These are phyloP conservation scores for Prosapia bicincta DNA, from an alignment of 2,888 invertebrate genomes.

Conservation along the genomic window DNA sequence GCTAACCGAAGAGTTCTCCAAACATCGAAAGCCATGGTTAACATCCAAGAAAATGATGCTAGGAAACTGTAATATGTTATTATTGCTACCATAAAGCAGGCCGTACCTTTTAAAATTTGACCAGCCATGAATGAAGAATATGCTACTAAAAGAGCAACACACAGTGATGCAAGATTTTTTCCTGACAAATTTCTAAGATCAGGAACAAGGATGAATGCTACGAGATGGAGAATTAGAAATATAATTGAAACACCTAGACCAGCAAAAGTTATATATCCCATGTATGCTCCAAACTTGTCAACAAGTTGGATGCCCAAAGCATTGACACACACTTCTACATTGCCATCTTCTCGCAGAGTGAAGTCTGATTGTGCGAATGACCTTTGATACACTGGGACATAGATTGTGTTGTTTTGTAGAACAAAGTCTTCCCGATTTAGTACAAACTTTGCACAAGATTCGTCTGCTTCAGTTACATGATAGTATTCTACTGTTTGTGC, in stretches of 20 bases:
- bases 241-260: constrained; percentile 50
- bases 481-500: constrained; percentile 32
- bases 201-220: constrained; percentile 48
- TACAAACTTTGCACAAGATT: constrained; percentile 44
- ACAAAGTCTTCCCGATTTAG: constrained; percentile 45
- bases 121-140: constrained; percentile 49
- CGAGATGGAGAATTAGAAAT: constrained; percentile 48
- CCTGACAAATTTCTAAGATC: constrained; percentile 52
- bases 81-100: constrained; percentile 47
- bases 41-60: constrained; percentile 54
- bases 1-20: constrained; percentile 49
- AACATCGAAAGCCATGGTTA: constrained; percentile 52
- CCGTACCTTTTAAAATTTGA: constrained; percentile 42
- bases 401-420: constrained; percentile 43
- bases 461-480: constrained; percentile 23
- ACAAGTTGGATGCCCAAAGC: constrained; percentile 43
- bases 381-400: constrained; percentile 44
- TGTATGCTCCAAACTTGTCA: constrained; percentile 43
- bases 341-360: constrained; percentile 42
- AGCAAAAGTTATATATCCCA: constrained; percentile 48
- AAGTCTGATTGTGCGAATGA: constrained; percentile 43
- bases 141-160: constrained; percentile 48
- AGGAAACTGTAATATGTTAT: constrained; percentile 51
- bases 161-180: constrained; percentile 52
- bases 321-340: constrained; percentile 44